phyloP scores from a whole-genome alignment of 2,888 invertebrate genomes.

The Phaedon cochleariae region DNA sequence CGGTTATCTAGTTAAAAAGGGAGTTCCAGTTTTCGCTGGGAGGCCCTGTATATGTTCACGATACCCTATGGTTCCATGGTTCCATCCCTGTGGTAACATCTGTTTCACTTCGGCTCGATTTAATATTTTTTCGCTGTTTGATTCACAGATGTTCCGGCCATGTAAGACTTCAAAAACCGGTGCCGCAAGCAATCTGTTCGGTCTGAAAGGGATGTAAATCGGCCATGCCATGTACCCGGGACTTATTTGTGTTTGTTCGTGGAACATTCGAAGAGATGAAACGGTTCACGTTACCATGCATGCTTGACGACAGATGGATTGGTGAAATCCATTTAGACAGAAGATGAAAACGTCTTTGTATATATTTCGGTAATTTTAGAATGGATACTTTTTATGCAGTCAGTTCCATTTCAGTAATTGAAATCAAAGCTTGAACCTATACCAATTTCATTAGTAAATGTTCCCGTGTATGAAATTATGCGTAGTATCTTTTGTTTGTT shows the following conservation, averaged over 20 bases:
- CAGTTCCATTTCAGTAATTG: no score
- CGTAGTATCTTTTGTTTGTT: no score
- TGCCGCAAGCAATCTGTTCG: constrained; percentile 12
- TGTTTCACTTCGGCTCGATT: no score
- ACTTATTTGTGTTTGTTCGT: constrained; percentile 39
- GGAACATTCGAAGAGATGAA: constrained; percentile 29
- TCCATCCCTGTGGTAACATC: no score
- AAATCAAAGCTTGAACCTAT: no score
- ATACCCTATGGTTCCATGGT: no score
- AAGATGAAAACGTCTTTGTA: neutral
- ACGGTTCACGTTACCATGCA: constrained; percentile 40
- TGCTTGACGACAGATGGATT: constrained; percentile 39
- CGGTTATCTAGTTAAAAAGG: no score
- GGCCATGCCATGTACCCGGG: constrained; percentile 12
- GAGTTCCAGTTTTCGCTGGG: no score
- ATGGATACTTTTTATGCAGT: neutral
- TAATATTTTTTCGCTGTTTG: neutral
- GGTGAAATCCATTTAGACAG: constrained; percentile 25
- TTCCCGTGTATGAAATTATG: no score
- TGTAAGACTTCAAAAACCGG: constrained; percentile 12
- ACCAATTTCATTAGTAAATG: no score
- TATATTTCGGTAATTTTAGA: neutral
- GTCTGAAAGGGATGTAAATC: constrained; percentile 23
- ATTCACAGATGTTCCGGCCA: neutral
- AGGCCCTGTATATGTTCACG: no score